Base-by-base conservation (phyloP, 2,113 vertebrate genomes). In the Boleophthalmus pectinirostris region DNA sequence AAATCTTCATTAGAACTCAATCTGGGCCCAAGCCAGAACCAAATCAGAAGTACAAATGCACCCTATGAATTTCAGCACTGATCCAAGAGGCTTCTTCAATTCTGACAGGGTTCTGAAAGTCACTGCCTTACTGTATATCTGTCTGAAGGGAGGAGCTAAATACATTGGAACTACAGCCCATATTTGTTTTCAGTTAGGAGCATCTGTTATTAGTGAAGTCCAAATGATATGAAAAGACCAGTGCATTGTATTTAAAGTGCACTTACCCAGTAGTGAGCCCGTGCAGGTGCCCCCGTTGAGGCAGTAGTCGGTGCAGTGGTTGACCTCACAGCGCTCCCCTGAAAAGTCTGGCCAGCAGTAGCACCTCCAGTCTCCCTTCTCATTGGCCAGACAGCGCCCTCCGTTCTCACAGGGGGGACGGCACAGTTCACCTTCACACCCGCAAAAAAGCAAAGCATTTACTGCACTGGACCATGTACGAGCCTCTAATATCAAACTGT, bases 331-430 rank as follows among this genome's bases (percentile, higher is more conserved):
- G 83, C 94, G 94, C 69, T 97, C 96, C 29, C 98, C 98, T 0
- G 98, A 97, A 84, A 97, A 99, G 90, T 95, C 96, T 0, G 98
- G 98, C 96, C 97, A 98, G 91, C 98, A 99, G 83, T 96, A 96
- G 82, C 98, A 99, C 2, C 97, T 93, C 67, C 94, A 94, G 73
- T 97, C 94, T 54, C 97, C 96, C 70, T 97, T 98, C 88, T 99
- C 98, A 2, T 99, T 99, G 80, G 96, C 91, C 64, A 98, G 90
- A 82, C 98, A 99, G 77, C 94, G 95, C 21, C 98, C 98, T 86
- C 98, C 97, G 1, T 99, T 99, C 91, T 98, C 96, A 81, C 98
- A 99, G 70, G 90, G 93, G 38, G 98, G 87, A 68, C 94, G 95
- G 68, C 98, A 99, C 43, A 95, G 93, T 77, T 96, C 96, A 87